These are phyloP conservation scores for Trematomus loennbergii DNA, from an alignment of 2,113 vertebrate species.

Conservation along the genomic window DNA sequence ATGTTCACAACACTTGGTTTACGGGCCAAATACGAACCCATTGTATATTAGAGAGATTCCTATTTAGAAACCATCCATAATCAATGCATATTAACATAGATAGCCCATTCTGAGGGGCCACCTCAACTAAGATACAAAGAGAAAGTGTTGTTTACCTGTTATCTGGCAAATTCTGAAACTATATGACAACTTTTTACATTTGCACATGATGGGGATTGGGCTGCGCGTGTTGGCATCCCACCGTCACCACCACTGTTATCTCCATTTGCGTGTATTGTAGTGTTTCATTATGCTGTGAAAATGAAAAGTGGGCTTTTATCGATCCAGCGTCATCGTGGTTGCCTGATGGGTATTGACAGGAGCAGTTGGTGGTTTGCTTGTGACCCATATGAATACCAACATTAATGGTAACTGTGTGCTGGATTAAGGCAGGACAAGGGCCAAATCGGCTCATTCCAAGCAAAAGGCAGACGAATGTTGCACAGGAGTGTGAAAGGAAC, in stretches of 20 bases:
- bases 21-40: too few species aligned
- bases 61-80: neutral
- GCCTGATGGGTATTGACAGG: constrained; percentile 65
- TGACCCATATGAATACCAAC: constrained; percentile 68
- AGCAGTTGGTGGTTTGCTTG: constrained; percentile 51
- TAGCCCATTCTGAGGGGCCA: neutral
- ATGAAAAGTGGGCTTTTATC: constrained; percentile 21
- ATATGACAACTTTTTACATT: neutral
- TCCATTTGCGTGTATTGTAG: constrained; percentile 5
- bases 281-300: constrained; percentile 33
- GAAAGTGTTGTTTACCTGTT: neutral
- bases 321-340: constrained; percentile 26
- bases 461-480: too few species aligned
- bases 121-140: neutral
- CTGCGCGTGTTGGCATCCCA: neutral
- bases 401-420: constrained; percentile 23
- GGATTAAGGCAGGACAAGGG: constrained; percentile 3
- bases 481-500: neutral
- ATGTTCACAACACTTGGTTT: too few species aligned
- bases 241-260: neutral
- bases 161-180: neutral
- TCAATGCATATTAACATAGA: neutral
- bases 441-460: neutral
- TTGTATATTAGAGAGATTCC: too few species aligned
- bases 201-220: constrained; percentile 5